Percentiles rank a stretch among this genome's conserved stretches.
These are phyloP conservation scores for Cossypha heuglini DNA, from an alignment of 2,797 vertebrate genomes.

Conservation along the genomic window DNA sequence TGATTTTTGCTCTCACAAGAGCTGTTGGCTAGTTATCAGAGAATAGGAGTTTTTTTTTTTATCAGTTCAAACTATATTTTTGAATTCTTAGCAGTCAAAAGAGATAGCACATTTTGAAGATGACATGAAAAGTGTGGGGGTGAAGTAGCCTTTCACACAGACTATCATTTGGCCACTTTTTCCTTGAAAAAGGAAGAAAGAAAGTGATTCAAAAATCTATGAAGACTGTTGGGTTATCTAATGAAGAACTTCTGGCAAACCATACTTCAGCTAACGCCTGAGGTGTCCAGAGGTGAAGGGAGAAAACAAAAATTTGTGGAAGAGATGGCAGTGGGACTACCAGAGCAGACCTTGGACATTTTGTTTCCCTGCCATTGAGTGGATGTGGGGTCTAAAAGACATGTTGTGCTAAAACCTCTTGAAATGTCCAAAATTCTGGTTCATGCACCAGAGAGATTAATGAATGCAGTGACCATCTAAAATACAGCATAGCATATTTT, in stretches of 20 bases:
- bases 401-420: background rate
- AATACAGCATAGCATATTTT: background rate
- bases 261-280: background rate
- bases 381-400: background rate
- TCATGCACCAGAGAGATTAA: background rate
- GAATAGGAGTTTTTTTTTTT: background rate
- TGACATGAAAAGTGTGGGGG: fast-evolving
- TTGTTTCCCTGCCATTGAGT: fast-evolving
- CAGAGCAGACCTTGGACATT: background rate
- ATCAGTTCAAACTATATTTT: background rate
- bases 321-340: too few relatives aligned
- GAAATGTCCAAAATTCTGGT: background rate
- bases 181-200: background rate
- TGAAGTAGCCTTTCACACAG: background rate
- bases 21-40: background rate
- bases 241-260: background rate
- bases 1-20: background rate
- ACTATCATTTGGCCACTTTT: background rate
- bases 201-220: background rate
- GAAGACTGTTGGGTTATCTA: background rate
- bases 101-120: background rate
- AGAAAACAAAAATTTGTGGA: background rate
- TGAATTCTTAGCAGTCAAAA: background rate
- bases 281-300: background rate
- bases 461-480: background rate